Conservation (phyloP, 2,113 vertebrate species). For the Solea senegalensis region DNA sequence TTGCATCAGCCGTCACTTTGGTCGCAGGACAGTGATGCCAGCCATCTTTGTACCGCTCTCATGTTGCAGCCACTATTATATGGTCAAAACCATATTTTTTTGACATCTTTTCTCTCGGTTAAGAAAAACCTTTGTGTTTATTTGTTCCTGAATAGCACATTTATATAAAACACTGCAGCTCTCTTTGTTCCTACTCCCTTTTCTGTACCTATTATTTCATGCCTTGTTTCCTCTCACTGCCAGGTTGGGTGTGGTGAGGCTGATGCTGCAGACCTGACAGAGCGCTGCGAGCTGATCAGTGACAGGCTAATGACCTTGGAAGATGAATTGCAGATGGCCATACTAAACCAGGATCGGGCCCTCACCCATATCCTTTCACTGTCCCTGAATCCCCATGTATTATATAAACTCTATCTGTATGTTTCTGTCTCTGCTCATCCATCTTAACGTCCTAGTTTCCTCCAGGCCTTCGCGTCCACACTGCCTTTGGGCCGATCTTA, state of each 20-base stretch:
- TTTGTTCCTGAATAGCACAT: neutral
- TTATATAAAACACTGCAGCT: neutral
- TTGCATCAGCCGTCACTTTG: too few species aligned
- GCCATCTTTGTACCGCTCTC: too few species aligned
- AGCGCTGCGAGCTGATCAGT: constrained; percentile 80
- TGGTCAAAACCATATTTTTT: too few species aligned
- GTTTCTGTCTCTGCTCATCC: constrained; percentile 27
- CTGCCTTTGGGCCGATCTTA: constrained; percentile 20
- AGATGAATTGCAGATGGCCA: constrained; percentile 84
- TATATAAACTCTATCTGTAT: constrained; percentile 17
- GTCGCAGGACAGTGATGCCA: too few species aligned
- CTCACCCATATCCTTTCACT: constrained; percentile 90
- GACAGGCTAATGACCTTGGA: constrained; percentile 86
- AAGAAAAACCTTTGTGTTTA: neutral
- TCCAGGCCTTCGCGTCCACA: constrained; percentile 25
- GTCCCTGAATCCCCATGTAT: constrained; percentile 17
- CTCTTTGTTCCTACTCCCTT: neutral
- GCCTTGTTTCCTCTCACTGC: constrained; percentile 12
- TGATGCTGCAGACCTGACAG: constrained; percentile 70
- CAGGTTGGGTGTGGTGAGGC: constrained; percentile 71
- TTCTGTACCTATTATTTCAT: neutral
- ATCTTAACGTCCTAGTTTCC: constrained; percentile 40
- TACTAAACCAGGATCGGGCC: constrained; percentile 81
- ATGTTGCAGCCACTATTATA: too few species aligned
- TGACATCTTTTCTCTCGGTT: too few species aligned